Base-by-base conservation (phyloP, 92 coral and sea anemone species). In the Parazoanthus swiftii region DNA sequence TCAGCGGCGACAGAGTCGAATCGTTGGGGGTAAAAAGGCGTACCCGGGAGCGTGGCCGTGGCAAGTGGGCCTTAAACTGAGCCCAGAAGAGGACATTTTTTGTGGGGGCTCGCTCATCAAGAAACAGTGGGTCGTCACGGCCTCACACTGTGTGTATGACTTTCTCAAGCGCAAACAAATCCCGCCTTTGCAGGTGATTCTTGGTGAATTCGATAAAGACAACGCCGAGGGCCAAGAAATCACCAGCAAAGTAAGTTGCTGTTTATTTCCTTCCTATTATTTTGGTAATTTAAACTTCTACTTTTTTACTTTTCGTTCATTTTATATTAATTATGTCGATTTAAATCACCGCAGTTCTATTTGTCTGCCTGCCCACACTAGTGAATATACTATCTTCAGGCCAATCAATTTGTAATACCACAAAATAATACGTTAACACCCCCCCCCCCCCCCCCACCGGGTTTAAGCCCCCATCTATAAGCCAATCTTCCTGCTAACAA, bases 71-170 rank as follows among this genome's bases (percentile, higher is more conserved):
- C 92, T 90, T 25, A 90, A 88, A 77, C 88, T 86, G 68, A 76
- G 85, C 26, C 80, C 92, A 36, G 68, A 23, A 8, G 85, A 77
- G 14, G 54, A 66, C 35, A 90, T 90, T 29, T 90, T 88, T 81
- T 90, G 92, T 71, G 92, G 92, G 44, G 92, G 90, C 21, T 90
- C 90, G 8, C 90, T 90, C 46, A 88, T 90, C 58, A 78, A 90
- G 25, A 81, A 89, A 35, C 92, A 88, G 37, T 90, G 92, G 92
- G 68, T 90, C 16, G 88, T 77, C 48, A 90, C 92, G 6, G 92
- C 92, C 68, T 88, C 92, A 10, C 92, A 90, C 67, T 90, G 92
- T 74, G 77, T 90, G 36, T 81, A 82, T 39, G 92, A 90, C 71
- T 87, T 88, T 44, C 77, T 88, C 9, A 90, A 76, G 77, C 74